Percentiles rank a stretch among this genome's conserved stretches.
phyloP scores from a whole-genome alignment of 2,888 invertebrate genomes.

The Leptogaster cylindrica region DNA sequence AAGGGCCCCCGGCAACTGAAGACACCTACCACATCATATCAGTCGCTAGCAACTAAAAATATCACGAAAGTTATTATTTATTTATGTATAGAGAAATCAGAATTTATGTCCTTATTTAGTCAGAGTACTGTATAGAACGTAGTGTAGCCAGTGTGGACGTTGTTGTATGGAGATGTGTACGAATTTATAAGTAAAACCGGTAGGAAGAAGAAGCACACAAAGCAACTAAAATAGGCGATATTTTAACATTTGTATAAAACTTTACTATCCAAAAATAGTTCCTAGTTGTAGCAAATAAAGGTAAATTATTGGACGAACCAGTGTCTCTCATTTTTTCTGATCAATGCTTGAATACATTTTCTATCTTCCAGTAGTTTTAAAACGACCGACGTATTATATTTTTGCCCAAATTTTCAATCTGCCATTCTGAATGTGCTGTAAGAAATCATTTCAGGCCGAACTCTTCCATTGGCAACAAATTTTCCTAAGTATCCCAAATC shows the following conservation, averaged over 20 bases:
- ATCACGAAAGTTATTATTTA: conserved; percentile 29
- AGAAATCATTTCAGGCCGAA: background rate
- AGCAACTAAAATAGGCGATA: conserved; percentile 28
- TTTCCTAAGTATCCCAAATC: conserved; percentile 21
- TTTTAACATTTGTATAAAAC: conserved; percentile 39
- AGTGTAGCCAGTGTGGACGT: conserved; percentile 14
- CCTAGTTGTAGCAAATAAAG: conserved; percentile 37
- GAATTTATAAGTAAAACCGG: conserved; percentile 34
- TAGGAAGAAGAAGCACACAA: conserved; percentile 20
- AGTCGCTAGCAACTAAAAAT: conserved; percentile 13
- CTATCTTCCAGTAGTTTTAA: background rate
- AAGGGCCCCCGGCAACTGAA: background rate
- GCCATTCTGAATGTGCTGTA: background rate
- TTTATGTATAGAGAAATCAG: conserved; percentile 16
- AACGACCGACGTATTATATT: background rate
- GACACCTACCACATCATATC: conserved; percentile 28
- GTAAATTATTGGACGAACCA: conserved; percentile 23
- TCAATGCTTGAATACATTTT: background rate
- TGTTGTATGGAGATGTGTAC: conserved; percentile 34
- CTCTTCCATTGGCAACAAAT: conserved; percentile 26
- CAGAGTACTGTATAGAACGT: conserved; percentile 24
- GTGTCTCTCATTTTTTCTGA: background rate
- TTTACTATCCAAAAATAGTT: conserved; percentile 38
- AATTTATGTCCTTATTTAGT: conserved; percentile 25
- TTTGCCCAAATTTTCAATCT: background rate